These are phyloP conservation scores for Platorchestia sp. DNA, from an alignment of 1,140 invertebrate genomes.

Conservation along the genomic window DNA sequence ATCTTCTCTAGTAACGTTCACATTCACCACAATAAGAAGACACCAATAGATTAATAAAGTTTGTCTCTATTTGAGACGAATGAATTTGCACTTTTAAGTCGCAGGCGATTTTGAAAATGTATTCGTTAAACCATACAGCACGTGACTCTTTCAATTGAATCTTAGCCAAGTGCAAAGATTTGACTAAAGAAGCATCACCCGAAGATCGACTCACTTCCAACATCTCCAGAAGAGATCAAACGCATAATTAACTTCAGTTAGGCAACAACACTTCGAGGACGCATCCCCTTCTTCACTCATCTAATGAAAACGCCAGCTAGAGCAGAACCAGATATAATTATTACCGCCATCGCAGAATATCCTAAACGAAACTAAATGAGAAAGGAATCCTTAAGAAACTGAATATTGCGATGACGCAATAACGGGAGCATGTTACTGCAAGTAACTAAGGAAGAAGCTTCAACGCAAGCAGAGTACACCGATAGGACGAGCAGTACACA, in stretches of 20 bases:
- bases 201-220: background rate
- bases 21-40: background rate
- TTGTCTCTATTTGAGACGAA: background rate
- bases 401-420: background rate
- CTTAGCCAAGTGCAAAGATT: background rate
- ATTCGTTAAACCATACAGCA: background rate
- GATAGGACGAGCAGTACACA: background rate
- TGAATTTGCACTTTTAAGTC: background rate
- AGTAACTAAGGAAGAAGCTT: background rate
- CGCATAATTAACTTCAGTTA: background rate
- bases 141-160: background rate
- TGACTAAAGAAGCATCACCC: background rate
- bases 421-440: background rate
- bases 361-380: background rate
- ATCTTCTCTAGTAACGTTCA: background rate
- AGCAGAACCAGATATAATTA: background rate
- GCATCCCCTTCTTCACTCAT: background rate
- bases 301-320: too few relatives aligned
- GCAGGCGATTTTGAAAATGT: background rate
- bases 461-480: background rate
- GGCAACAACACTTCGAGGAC: background rate
- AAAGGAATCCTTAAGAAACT: too few relatives aligned
- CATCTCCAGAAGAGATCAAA: background rate
- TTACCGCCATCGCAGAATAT: background rate
- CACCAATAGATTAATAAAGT: background rate